phyloP scores from a whole-genome alignment of 2,888 invertebrate genomes.

The Torymus auratus region DNA sequence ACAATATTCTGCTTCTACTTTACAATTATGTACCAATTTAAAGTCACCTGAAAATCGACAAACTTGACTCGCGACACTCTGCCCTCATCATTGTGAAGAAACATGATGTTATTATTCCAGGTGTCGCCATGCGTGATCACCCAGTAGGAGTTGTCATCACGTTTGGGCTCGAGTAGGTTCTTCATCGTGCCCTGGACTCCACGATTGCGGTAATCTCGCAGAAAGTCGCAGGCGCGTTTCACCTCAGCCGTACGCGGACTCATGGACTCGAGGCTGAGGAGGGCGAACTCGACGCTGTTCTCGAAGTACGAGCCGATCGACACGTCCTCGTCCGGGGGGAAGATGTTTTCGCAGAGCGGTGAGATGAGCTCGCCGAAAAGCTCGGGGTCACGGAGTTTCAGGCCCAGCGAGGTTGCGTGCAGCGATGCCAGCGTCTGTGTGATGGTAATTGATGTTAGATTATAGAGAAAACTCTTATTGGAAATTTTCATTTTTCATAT shows the following conservation, averaged over 20 bases:
- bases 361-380: constrained; percentile 61
- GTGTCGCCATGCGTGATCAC: constrained; percentile 68
- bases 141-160: constrained; percentile 61
- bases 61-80: constrained; percentile 61
- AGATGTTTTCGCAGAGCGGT: constrained; percentile 63
- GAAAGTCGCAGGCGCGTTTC: constrained; percentile 47
- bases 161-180: constrained; percentile 50
- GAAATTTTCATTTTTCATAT: too few relatives aligned
- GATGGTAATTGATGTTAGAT: neutral
- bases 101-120: constrained; percentile 70
- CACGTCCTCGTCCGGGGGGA: constrained; percentile 59
- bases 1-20: too few relatives aligned
- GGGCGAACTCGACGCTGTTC: constrained; percentile 53
- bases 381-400: constrained; percentile 61
- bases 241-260: constrained; percentile 55
- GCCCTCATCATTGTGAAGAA: constrained; percentile 61
- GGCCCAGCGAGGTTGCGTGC: constrained; percentile 65
- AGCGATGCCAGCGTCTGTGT: constrained; percentile 65
- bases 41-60: constrained; percentile 64
- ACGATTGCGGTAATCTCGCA: constrained; percentile 44
- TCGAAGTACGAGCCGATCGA: constrained; percentile 60
- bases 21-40: too few relatives aligned
- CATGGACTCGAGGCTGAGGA: constrained; percentile 60
- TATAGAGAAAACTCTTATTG: too few relatives aligned
- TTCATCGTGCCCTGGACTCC: constrained; percentile 55